Percentiles rank a stretch among this genome's conserved stretches.
phyloP scores from a whole-genome alignment of 2,113 vertebrate species.

The Syrrhaptes paradoxus region DNA sequence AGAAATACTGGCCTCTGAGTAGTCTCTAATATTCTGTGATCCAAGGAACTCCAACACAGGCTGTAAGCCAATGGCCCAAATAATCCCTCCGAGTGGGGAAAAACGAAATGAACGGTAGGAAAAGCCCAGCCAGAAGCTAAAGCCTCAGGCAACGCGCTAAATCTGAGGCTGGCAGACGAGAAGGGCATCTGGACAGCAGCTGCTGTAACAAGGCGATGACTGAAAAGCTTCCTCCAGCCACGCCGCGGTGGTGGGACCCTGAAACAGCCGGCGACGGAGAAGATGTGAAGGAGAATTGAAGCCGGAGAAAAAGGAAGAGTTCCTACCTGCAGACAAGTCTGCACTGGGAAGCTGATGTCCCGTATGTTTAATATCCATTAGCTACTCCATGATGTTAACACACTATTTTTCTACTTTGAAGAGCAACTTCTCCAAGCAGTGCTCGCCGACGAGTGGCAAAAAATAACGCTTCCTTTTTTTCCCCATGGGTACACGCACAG shows the following conservation, averaged over 20 bases:
- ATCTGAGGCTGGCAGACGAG: background rate
- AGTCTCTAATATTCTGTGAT: background rate
- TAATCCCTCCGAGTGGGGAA: background rate
- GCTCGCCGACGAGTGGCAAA: background rate
- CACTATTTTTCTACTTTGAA: background rate
- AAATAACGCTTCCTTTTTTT: accelerated
- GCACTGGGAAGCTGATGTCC: background rate
- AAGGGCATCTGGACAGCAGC: background rate
- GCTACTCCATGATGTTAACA: no score
- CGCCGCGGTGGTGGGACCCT: accelerated
- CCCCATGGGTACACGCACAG: accelerated
- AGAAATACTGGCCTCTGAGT: background rate
- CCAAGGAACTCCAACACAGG: background rate
- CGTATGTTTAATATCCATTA: background rate
- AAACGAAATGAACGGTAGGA: background rate
- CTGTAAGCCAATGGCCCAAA: background rate
- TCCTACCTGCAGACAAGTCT: background rate
- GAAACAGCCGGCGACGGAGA: accelerated
- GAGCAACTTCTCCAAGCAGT: background rate
- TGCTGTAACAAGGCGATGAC: accelerated
- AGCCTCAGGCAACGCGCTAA: background rate
- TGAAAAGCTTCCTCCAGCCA: background rate
- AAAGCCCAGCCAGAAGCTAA: background rate
- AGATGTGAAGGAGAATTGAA: background rate
- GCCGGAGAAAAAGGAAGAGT: background rate